Percentiles rank a stretch among this genome's conserved stretches.
Evolutionary conservation across 1,140 invertebrate species (phyloP).

Genomic region (Ridgeia piscesae): DNA sequence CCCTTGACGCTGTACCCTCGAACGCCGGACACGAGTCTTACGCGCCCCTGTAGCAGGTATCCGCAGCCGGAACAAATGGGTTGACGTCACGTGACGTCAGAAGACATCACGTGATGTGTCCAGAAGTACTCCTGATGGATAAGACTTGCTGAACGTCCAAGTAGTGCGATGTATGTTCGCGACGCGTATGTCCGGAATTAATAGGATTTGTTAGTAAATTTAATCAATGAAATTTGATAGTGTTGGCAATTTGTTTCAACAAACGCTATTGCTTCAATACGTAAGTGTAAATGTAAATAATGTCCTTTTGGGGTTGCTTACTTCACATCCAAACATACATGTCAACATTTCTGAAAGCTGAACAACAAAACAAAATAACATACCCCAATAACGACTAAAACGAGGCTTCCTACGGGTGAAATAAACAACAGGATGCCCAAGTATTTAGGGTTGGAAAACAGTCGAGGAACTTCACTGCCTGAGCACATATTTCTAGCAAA

Average conservation of each 20-base stretch:
- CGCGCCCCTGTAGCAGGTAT: not conserved
- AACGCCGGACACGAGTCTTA: not conserved
- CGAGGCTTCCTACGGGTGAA: no score
- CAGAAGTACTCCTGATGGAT: not conserved
- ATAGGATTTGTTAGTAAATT: not conserved
- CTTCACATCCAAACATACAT: not conserved
- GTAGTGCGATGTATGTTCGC: not conserved
- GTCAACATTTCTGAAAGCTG: not conserved
- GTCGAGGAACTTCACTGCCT: no score
- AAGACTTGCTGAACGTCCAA: not conserved
- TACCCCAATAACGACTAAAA: no score
- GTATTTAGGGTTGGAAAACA: no score
- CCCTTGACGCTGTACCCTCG: not conserved
- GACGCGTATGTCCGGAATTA: not conserved
- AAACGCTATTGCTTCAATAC: not conserved
- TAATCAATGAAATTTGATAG: not conserved
- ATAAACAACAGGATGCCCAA: no score
- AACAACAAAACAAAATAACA: no score
- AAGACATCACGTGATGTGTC: not conserved
- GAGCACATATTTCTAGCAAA: no score
- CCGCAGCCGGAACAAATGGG: not conserved
- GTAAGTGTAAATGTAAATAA: not conserved
- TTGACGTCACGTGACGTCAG: slow-evolving; percentile 3
- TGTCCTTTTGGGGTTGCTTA: not conserved
- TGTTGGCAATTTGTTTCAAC: not conserved